Evolutionary conservation across 1,140 invertebrate genomes (phyloP).

Genomic region (Gryon sp.): DNA sequence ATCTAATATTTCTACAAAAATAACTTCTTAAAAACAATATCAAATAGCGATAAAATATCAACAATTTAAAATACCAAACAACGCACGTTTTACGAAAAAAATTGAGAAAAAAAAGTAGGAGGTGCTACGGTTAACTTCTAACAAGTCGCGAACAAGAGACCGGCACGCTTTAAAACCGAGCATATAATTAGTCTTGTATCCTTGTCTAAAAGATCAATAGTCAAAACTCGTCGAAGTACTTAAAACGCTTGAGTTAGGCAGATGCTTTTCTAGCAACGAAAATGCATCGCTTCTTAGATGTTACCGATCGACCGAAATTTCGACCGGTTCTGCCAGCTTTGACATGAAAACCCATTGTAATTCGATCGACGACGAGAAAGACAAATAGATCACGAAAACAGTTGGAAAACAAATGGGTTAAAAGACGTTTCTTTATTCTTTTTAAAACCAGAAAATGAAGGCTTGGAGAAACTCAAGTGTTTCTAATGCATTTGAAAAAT

Average conservation of each 20-base stretch:
- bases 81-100: neutral
- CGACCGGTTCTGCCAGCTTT: slow-evolving; percentile 3
- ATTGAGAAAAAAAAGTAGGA: neutral
- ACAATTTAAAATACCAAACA: too few relatives aligned
- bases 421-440: neutral
- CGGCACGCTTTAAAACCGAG: slow-evolving; percentile 71
- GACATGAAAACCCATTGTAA: slow-evolving; percentile 38
- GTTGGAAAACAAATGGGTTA: slow-evolving; percentile 11
- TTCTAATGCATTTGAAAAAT: too few relatives aligned
- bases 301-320: slow-evolving; percentile 54
- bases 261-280: slow-evolving; percentile 43
- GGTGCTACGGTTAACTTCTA: slow-evolving; percentile 46
- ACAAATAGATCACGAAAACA: slow-evolving; percentile 35
- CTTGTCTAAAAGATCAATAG: slow-evolving; percentile 61
- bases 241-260: slow-evolving; percentile 34
- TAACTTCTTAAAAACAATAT: too few relatives aligned
- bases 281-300: slow-evolving; percentile 53
- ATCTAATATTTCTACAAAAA: too few relatives aligned
- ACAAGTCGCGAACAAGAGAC: slow-evolving; percentile 74
- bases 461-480: too few relatives aligned
- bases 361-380: slow-evolving; percentile 7
- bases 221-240: slow-evolving; percentile 65
- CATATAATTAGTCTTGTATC: slow-evolving; percentile 74
- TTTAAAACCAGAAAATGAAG: neutral
- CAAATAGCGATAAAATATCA: too few relatives aligned